Conservation (phyloP, 1,140 invertebrate genomes). For the Plutomurus gul region DNA sequence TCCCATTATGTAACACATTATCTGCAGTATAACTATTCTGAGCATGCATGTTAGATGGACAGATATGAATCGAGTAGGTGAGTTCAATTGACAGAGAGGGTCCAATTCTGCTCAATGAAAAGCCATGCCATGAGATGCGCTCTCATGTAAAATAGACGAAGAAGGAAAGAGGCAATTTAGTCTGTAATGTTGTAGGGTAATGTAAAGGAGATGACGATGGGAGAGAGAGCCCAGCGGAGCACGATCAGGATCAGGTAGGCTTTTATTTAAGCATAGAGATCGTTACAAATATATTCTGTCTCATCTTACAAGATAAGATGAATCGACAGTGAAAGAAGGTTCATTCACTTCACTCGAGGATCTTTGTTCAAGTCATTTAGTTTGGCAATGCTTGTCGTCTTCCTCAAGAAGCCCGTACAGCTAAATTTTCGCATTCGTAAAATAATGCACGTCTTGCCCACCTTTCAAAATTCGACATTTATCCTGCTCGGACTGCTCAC, state of each 20-base stretch:
- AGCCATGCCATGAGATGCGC: neutral
- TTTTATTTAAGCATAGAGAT: neutral
- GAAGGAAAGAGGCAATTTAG: neutral
- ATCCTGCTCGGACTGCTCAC: neutral
- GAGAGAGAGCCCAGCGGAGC: neutral
- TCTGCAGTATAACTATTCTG: neutral
- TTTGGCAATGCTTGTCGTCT: neutral
- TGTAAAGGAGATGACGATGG: too few relatives aligned
- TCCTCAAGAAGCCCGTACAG: neutral
- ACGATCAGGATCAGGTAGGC: neutral
- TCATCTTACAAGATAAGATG: constrained; percentile 11
- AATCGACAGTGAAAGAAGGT: constrained; percentile 31
- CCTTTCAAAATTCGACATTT: neutral
- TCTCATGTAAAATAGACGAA: neutral
- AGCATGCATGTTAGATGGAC: neutral
- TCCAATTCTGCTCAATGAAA: neutral
- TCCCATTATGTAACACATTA: neutral
- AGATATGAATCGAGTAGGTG: neutral
- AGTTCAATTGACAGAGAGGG: constrained; percentile 8
- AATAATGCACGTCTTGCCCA: neutral
- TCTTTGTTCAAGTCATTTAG: neutral
- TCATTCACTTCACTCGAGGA: constrained; percentile 28
- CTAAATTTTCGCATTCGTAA: neutral
- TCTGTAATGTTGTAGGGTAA: neutral
- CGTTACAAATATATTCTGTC: constrained; percentile 8